A percentile compares a stretch with the other conserved stretches of the same genome.
Conservation (phyloP, 2,888 invertebrate genomes). For the Thymelicus acteon region DNA sequence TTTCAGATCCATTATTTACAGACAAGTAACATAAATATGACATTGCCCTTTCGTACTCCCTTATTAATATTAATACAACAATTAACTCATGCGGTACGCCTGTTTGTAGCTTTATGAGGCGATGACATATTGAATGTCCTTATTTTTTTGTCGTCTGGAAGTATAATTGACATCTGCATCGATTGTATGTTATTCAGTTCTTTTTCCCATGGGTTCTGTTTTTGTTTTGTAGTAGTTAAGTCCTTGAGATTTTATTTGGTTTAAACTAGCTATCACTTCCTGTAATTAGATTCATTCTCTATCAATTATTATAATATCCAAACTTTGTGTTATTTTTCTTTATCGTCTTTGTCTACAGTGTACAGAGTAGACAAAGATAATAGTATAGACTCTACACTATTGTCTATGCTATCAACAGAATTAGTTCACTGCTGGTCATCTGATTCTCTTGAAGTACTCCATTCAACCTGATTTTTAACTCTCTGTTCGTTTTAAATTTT, state of each 20-base stretch:
- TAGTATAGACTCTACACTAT: no score
- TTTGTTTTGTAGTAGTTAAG: constrained; percentile 18
- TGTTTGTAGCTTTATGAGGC: constrained; percentile 31
- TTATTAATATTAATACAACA: constrained; percentile 48
- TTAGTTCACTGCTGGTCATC: no score
- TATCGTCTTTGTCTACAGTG: background rate
- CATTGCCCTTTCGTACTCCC: constrained; percentile 43
- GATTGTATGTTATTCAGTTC: constrained; percentile 25
- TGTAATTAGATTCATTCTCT: no score
- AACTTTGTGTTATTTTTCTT: background rate
- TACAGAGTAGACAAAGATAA: no score
- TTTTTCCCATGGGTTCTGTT: constrained; percentile 26
- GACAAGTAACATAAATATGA: constrained; percentile 38
- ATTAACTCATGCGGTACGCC: constrained; percentile 28
- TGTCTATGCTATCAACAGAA: no score
- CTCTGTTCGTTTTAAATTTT: no score
- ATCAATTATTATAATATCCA: background rate
- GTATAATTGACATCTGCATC: constrained; percentile 36
- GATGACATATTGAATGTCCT: constrained; percentile 34
- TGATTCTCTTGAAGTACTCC: no score
- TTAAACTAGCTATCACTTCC: no score
- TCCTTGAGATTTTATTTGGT: constrained; percentile 5
- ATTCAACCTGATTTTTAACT: no score
- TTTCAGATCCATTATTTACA: constrained; percentile 8
- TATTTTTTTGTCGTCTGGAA: constrained; percentile 26